phyloP scores from a whole-genome alignment of 1,140 invertebrate species.

The Scylla paramamosain region DNA sequence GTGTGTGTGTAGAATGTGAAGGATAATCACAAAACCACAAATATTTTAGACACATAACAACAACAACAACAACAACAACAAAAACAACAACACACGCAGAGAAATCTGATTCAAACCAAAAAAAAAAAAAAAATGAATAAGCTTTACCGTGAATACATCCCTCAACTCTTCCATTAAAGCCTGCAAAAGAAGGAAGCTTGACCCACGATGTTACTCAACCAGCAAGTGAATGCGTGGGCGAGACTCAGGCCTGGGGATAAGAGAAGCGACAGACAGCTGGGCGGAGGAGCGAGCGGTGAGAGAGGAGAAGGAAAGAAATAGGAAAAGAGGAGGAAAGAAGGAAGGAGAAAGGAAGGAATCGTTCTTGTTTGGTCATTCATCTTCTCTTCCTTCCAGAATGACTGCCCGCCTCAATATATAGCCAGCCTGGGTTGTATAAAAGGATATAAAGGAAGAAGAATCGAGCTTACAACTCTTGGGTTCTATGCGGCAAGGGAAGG shows the following conservation, averaged over 20 bases:
- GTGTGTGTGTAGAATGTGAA: not conserved
- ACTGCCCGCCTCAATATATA: not conserved
- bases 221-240: not conserved
- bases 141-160: not conserved
- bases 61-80: too few species aligned
- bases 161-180: not conserved
- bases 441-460: too few species aligned
- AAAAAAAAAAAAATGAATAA: not conserved
- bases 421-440: not conserved
- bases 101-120: not conserved
- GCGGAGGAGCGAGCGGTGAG: not conserved
- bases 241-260: not conserved
- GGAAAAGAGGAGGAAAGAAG: not conserved
- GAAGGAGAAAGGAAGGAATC: not conserved
- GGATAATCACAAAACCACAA: not conserved
- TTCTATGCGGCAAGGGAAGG: too few species aligned
- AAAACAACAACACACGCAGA: not conserved
- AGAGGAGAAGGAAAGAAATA: not conserved
- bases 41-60: too few species aligned
- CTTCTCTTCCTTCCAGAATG: not conserved
- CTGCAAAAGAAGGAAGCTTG: not conserved
- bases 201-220: not conserved
- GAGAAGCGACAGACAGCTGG: not conserved
- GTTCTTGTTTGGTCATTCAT: slow-evolving; percentile 13
- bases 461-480: too few species aligned